Percentiles rank a stretch among this genome's conserved stretches.
These are phyloP conservation scores for Bufotes viridis DNA, from an alignment of 2,797 vertebrate species.

Conservation along the genomic window DNA sequence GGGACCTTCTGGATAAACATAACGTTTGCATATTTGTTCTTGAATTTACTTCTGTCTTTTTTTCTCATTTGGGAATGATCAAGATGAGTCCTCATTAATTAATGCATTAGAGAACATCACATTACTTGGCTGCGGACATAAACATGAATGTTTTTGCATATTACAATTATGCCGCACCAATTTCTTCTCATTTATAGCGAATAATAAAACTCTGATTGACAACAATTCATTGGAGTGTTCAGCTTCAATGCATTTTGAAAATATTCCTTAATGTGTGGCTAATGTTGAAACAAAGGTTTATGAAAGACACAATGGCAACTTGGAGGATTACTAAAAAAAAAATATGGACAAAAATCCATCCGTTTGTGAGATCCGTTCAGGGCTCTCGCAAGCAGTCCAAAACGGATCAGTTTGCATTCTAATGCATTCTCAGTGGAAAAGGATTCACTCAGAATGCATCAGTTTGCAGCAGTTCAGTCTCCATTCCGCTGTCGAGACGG, in stretches of 20 bases:
- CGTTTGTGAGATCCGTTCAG: too few species aligned
- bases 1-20: not conserved
- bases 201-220: slow-evolving; percentile 11
- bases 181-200: slow-evolving; percentile 6
- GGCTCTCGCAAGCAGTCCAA: too few species aligned
- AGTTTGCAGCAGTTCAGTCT: too few species aligned
- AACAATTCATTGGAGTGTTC: slow-evolving; percentile 11
- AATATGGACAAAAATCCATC: not conserved
- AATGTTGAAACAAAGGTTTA: not conserved
- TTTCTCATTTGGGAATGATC: slow-evolving; percentile 18
- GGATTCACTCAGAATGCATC: too few species aligned
- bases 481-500: too few species aligned
- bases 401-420: too few species aligned
- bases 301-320: not conserved
- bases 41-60: slow-evolving; percentile 2
- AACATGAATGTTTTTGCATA: slow-evolving; percentile 27
- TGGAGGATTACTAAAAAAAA: not conserved
- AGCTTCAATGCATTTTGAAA: slow-evolving; percentile 7
- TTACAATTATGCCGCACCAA: not conserved
- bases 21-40: not conserved
- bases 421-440: too few species aligned
- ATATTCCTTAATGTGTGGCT: not conserved
- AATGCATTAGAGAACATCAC: slow-evolving; percentile 17
- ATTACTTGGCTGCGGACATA: slow-evolving; percentile 14
- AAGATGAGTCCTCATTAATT: slow-evolving; percentile 19